These are phyloP conservation scores for Drosophila ercepeae DNA, from an alignment of 1,140 invertebrate species.

Conservation along the genomic window DNA sequence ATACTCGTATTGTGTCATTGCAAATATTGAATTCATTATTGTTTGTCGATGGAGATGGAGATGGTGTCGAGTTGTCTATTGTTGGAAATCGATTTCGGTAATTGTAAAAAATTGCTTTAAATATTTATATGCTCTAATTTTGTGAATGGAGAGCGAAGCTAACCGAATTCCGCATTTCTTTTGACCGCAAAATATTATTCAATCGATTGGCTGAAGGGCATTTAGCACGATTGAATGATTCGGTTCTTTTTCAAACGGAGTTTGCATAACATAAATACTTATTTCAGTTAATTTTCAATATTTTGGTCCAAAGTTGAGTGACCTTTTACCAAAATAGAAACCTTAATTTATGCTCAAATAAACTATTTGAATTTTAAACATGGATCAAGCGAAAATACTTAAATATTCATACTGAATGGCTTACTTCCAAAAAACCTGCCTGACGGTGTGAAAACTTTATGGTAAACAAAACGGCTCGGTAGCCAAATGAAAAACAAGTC, in stretches of 20 bases:
- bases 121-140: slow-evolving; percentile 75
- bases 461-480: slow-evolving; percentile 38
- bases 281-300: background rate
- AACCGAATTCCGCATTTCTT: slow-evolving; percentile 47
- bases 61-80: slow-evolving; percentile 41
- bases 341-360: slow-evolving; percentile 26
- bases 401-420: slow-evolving; percentile 53
- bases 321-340: slow-evolving; percentile 49
- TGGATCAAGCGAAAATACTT: slow-evolving; percentile 16
- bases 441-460: slow-evolving; percentile 64
- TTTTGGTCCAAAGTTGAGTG: slow-evolving; percentile 52
- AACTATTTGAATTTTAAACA: slow-evolving; percentile 48
- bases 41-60: slow-evolving; percentile 13
- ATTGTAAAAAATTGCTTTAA: slow-evolving; percentile 51
- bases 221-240: slow-evolving; percentile 15
- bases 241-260: slow-evolving; percentile 35
- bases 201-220: slow-evolving; percentile 31
- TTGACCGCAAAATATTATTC: slow-evolving; percentile 38
- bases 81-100: slow-evolving; percentile 49
- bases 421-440: slow-evolving; percentile 46
- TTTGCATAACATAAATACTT: background rate
- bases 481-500: slow-evolving; percentile 54
- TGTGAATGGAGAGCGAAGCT: slow-evolving; percentile 45
- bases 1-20: slow-evolving; percentile 75
- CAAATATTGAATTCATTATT: slow-evolving; percentile 53